Evolutionary conservation across 2,888 invertebrate genomes (phyloP).

Genomic region (Hydropsyche betteni): DNA sequence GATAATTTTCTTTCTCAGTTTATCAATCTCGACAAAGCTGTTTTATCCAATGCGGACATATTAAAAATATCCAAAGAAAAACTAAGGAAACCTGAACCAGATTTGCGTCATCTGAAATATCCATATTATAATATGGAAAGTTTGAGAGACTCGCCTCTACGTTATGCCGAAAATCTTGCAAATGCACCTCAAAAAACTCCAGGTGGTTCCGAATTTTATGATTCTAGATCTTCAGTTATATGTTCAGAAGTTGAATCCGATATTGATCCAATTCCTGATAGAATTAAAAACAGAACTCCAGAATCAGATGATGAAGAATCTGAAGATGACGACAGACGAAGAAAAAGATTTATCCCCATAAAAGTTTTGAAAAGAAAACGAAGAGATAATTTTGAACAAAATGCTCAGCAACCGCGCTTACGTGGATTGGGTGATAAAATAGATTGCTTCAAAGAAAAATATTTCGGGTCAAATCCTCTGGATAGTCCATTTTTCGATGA

Average conservation of each 20-base stretch:
- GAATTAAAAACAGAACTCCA: conserved; percentile 55
- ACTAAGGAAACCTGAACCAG: conserved; percentile 52
- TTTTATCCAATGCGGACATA: conserved; percentile 56
- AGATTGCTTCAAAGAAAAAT: conserved; percentile 77
- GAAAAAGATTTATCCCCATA: conserved; percentile 52
- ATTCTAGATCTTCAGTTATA: conserved; percentile 65
- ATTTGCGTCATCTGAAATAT: conserved; percentile 64
- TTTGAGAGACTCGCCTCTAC: conserved; percentile 69
- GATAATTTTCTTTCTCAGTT: conserved; percentile 58
- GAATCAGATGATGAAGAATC: conserved; percentile 56
- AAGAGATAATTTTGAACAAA: conserved; percentile 54
- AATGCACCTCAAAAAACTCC: conserved; percentile 71
- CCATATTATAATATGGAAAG: conserved; percentile 68
- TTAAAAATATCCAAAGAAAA: conserved; percentile 53
- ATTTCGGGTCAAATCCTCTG: conserved; percentile 78
- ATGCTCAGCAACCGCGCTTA: conserved; percentile 64
- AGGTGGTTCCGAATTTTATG: conserved; percentile 77
- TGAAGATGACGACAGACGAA: conserved; percentile 52
- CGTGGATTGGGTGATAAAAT: conserved; percentile 76
- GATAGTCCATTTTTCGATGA: conserved; percentile 78
- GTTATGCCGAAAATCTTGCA: conserved; percentile 72
- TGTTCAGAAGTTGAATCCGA: conserved; percentile 67
- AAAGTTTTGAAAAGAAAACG: conserved; percentile 52
- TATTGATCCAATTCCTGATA: conserved; percentile 67
- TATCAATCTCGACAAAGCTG: conserved; percentile 58